These are phyloP conservation scores for Argopecten irradians DNA, from an alignment of 1,140 invertebrate genomes.

Conservation along the genomic window DNA sequence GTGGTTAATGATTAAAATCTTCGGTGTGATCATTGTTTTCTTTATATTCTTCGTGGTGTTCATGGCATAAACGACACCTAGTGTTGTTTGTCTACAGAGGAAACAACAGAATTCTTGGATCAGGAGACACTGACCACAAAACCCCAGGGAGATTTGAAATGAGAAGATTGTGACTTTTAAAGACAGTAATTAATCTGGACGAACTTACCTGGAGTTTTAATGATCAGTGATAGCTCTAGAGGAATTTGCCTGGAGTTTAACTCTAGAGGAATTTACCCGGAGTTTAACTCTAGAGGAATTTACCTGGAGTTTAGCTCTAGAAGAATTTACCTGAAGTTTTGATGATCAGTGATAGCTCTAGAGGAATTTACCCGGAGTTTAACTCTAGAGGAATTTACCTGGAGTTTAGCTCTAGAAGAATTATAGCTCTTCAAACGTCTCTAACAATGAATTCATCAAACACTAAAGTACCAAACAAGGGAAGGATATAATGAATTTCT, in stretches of 20 bases:
- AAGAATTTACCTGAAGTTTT: not conserved
- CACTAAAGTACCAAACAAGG: not conserved
- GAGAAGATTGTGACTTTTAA: not conserved
- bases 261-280: no score
- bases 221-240: slow-evolving; percentile 1
- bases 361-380: no score
- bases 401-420: no score
- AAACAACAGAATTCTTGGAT: not conserved
- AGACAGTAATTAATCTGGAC: not conserved
- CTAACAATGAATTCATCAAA: not conserved
- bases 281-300: no score
- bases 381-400: no score
- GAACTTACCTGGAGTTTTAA: not conserved
- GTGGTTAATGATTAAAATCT: slow-evolving; percentile 99
- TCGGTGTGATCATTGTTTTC: slow-evolving; percentile 98
- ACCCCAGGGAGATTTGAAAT: not conserved
- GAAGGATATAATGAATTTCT: not conserved
- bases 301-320: no score
- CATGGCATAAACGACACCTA: slow-evolving; percentile 75
- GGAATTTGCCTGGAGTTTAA: no score
- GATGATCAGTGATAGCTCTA: not conserved
- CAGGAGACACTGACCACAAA: not conserved
- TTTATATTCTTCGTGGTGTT: slow-evolving; percentile 99
- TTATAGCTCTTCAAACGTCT: not conserved
- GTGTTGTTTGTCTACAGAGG: not conserved